Evolutionary conservation across 2,797 vertebrate genomes (phyloP), one percentile per base, ranked within the genome.

Genomic region (Knipowitschia caucasica): DNA sequence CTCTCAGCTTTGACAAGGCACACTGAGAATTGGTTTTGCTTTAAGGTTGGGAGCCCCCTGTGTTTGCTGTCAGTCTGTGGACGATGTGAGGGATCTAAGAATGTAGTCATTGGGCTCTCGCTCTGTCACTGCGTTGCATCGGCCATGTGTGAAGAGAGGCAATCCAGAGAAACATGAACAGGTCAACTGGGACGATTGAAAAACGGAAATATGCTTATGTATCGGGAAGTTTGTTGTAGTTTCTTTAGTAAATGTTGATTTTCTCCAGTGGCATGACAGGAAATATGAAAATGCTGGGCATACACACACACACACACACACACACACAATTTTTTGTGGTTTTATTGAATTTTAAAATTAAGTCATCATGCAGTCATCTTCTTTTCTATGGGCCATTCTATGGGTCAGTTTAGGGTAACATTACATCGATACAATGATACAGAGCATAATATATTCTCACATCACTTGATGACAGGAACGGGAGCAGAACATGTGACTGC

Each of bases 1-100:
- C 85, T 82, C 78, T 71, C 77, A 77, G 78, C 81, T 82, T 82
- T 86, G 85, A 87, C 84, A 80, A 74, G 76, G 73, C 83, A 72
- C 81, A 76, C 67, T 67, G 77, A 86, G 82, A 72, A 82, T 69
- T 78, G 68, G 66, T 85, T 89, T 87, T 82, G 80, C 85, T 86
- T 86, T 81, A 82, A 84, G 81, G 73, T 74, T 78, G 76, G 67
- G 62, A 59, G 56, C 58, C 60, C 64, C 50, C 50, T 45, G 62
- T 29, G 21, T 67, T 53, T 76, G 52, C 84, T 82, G 82, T 86
- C 78, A 86, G 74, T 80, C 71, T 68, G 60, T 15, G 57, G 66
- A 71, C 75, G 77, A 86, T 83, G 81, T 75, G 65, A 84, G 71
- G 60, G 62, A 80, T 78, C 70, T 72, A 62, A 75, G 77, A 75